Percentiles rank a stretch among this genome's conserved stretches.
phyloP scores from a whole-genome alignment of 92 coral and sea anemone species.

The Phymanthus crucifer region DNA sequence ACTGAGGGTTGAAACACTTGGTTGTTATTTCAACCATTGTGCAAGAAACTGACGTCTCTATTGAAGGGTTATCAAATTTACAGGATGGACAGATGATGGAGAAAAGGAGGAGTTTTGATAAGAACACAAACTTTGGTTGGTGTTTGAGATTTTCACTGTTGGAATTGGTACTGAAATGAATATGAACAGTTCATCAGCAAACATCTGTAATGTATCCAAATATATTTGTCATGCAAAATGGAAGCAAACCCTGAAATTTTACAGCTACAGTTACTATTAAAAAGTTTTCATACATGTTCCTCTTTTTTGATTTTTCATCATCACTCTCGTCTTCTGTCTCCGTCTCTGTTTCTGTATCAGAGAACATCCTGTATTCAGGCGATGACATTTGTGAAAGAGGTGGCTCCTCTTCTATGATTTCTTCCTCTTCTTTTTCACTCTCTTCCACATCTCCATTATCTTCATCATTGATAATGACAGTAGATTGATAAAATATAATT shows the following conservation, averaged over 20 bases:
- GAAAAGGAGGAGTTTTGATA: conserved; percentile 1
- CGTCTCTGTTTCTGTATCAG: conserved; percentile 8
- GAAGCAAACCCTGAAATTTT: not conserved
- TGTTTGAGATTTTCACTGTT: conserved; percentile 42
- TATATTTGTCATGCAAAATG: not conserved
- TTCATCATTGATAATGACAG: not conserved
- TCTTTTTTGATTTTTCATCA: conserved; percentile 19
- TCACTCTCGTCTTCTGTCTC: conserved; percentile 9
- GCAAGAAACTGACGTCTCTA: conserved; percentile 41
- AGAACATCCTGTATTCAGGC: not conserved
- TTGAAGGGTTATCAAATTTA: conserved; percentile 35
- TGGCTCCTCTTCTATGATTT: conserved; percentile 17
- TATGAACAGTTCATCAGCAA: not conserved
- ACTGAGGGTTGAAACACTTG: conserved; percentile 43
- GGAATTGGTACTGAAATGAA: conserved; percentile 26
- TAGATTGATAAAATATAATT: too few species aligned
- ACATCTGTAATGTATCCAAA: not conserved
- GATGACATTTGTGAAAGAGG: conserved; percentile 6
- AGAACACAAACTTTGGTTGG: conserved; percentile 18
- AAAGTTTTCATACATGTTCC: not conserved
- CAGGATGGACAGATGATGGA: conserved; percentile 29
- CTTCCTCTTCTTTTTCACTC: conserved; percentile 2
- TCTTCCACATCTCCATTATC: not conserved
- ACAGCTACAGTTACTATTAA: not conserved
- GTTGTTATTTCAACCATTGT: conserved; percentile 48